Percentiles rank a stretch among this genome's conserved stretches.
phyloP scores from a whole-genome alignment of 2,797 vertebrate species.

The Spondyliosoma cantharus region DNA sequence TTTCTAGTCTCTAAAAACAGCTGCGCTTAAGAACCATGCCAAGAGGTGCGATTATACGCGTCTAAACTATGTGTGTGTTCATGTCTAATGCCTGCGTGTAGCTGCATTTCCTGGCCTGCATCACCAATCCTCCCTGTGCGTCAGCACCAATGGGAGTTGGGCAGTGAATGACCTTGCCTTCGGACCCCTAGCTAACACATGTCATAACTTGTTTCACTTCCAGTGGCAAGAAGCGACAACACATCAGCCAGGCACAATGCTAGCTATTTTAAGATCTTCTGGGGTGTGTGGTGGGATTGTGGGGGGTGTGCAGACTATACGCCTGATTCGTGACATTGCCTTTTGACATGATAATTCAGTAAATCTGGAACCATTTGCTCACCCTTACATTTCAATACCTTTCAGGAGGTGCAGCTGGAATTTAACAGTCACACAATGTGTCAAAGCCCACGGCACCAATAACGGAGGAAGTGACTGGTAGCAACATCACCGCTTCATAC shows the following conservation, averaged over 20 bases:
- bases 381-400: slow-evolving; percentile 38
- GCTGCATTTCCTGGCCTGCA: slow-evolving; percentile 50
- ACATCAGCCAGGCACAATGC: slow-evolving; percentile 55
- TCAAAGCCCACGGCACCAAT: slow-evolving; percentile 19
- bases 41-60: slow-evolving; percentile 24
- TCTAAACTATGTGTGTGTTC: slow-evolving; percentile 16
- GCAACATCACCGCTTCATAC: slow-evolving; percentile 20
- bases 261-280: slow-evolving; percentile 65
- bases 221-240: slow-evolving; percentile 59
- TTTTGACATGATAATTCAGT: slow-evolving; percentile 46
- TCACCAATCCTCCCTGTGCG: slow-evolving; percentile 46
- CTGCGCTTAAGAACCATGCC: slow-evolving; percentile 18
- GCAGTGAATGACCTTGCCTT: slow-evolving; percentile 69
- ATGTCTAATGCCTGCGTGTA: slow-evolving; percentile 23
- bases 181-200: slow-evolving; percentile 59
- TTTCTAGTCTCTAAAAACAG: slow-evolving; percentile 35
- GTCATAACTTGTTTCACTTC: slow-evolving; percentile 71
- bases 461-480: slow-evolving; percentile 54
- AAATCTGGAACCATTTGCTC: slow-evolving; percentile 33
- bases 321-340: slow-evolving; percentile 52
- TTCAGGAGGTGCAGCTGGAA: slow-evolving; percentile 56
- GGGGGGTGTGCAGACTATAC: neutral
- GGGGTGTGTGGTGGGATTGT: neutral
- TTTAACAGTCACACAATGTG: slow-evolving; percentile 33
- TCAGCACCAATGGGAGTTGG: slow-evolving; percentile 63